Conservation (phyloP, 1,140 invertebrate genomes). For the Micrasema minimum region DNA sequence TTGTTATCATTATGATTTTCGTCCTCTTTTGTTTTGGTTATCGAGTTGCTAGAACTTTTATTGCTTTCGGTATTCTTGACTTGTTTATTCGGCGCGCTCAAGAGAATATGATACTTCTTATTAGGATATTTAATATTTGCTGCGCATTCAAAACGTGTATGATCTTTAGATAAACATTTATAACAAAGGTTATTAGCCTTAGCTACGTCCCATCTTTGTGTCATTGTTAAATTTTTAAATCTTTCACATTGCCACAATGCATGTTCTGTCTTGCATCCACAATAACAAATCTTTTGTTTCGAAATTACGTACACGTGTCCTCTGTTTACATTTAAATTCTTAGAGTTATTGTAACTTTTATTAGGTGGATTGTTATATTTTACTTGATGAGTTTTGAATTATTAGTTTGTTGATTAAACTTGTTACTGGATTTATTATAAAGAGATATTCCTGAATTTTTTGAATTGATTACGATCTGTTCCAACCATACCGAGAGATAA, state of each 20-base stretch:
- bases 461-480: not conserved
- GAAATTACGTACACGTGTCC: no score
- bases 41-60: not conserved
- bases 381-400: no score
- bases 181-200: not conserved
- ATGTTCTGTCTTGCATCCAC: no score
- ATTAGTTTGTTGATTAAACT: no score
- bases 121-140: not conserved
- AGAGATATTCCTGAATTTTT: conserved; percentile 1
- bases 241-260: not conserved
- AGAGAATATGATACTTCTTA: not conserved
- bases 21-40: not conserved
- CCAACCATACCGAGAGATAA: not conserved
- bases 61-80: no score
- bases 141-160: not conserved
- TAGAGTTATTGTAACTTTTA: no score
- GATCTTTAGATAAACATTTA: not conserved
- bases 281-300: no score
- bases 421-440: no score
- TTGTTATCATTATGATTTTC: not conserved
- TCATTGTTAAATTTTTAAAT: not conserved
- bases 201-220: not conserved
- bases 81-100: no score
- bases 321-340: no score
- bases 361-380: no score